Percentiles rank a stretch among this genome's conserved stretches.
Evolutionary conservation across 2,797 vertebrate genomes (phyloP).

Genomic region (Pelobates cultripes): DNA sequence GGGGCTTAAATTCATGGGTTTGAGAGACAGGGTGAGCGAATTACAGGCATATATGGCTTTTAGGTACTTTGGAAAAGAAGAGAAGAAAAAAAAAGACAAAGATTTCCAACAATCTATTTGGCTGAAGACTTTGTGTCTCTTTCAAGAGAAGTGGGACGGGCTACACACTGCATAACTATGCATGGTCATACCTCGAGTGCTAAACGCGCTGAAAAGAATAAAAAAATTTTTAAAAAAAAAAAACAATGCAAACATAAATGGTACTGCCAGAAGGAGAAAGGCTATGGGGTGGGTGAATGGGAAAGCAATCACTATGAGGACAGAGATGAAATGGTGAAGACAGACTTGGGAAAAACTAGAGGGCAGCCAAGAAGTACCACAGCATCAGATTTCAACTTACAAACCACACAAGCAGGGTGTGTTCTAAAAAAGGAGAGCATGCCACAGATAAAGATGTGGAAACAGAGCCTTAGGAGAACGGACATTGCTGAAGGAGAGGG

Average conservation of each 20-base stretch:
- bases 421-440: neutral
- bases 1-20: conserved; percentile 10
- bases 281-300: neutral
- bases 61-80: neutral
- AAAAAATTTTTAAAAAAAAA: neutral
- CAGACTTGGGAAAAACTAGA: neutral
- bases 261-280: neutral
- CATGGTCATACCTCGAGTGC: neutral
- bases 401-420: neutral
- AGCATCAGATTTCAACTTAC: neutral
- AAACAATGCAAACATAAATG: neutral
- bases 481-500: neutral
- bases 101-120: neutral
- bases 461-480: neutral
- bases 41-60: neutral
- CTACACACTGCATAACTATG: neutral
- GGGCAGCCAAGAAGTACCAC: neutral
- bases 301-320: neutral
- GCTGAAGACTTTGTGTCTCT: neutral
- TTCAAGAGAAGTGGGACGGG: neutral
- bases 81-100: neutral
- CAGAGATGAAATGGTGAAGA: neutral
- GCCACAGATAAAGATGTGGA: neutral
- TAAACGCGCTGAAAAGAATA: neutral
- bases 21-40: conserved; percentile 2